These are phyloP conservation scores for Diphyllodes magnificus DNA, from an alignment of 2,113 vertebrate species.

Conservation along the genomic window DNA sequence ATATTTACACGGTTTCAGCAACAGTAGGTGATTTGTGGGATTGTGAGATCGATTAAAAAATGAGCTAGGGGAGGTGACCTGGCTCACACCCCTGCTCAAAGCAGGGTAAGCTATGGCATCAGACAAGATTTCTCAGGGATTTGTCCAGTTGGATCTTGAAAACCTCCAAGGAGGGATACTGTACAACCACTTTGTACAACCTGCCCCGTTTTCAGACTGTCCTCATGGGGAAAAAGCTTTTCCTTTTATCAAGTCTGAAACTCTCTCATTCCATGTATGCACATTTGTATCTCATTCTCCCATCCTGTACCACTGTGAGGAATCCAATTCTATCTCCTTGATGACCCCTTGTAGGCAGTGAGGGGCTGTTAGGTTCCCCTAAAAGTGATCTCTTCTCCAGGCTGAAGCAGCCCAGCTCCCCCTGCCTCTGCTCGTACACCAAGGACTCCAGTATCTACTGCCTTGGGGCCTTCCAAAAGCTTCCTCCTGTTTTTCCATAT, in stretches of 20 bases:
- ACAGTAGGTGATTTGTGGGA: background rate
- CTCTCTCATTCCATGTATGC: background rate
- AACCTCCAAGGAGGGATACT: background rate
- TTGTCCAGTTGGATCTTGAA: background rate
- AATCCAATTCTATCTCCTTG: background rate
- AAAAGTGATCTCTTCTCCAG: background rate
- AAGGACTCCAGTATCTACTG: background rate
- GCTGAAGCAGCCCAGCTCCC: background rate
- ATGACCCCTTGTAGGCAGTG: rapidly evolving
- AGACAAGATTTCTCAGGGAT: background rate
- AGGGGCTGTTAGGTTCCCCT: background rate
- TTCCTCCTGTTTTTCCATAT: background rate
- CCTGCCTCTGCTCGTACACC: background rate
- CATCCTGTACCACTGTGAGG: background rate
- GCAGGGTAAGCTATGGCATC: background rate
- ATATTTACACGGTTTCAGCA: background rate
- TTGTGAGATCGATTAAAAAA: background rate
- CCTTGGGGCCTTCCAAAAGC: background rate
- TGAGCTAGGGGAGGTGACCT: background rate
- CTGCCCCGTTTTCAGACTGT: background rate
- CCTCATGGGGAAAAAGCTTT: background rate
- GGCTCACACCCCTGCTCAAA: background rate
- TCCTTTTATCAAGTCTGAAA: background rate
- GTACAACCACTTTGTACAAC: background rate
- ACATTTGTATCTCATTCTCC: background rate